These are phyloP conservation scores for Holotrichia oblita DNA, from an alignment of 1,140 invertebrate genomes.

Conservation along the genomic window DNA sequence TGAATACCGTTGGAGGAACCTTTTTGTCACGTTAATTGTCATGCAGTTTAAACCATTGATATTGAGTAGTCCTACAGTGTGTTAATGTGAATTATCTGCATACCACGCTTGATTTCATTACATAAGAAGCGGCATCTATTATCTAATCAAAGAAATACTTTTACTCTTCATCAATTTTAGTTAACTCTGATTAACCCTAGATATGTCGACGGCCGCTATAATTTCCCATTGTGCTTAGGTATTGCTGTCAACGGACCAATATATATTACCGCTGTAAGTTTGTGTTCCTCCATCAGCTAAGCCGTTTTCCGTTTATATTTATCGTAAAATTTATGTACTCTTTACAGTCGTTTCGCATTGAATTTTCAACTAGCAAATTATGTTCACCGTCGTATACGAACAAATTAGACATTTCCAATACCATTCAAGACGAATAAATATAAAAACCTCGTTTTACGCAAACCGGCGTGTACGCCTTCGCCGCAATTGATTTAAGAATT, in stretches of 20 bases:
- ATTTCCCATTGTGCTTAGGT: too few species aligned
- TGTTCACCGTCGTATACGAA: neutral
- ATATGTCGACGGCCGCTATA: too few species aligned
- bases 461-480: neutral
- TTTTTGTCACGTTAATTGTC: too few species aligned
- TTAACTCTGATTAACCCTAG: too few species aligned
- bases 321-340: neutral
- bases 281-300: neutral
- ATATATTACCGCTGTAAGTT: neutral
- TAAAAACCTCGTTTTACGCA: neutral
- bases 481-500: neutral
- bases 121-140: too few species aligned
- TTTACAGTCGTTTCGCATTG: neutral
- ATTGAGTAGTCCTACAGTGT: too few species aligned
- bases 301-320: neutral
- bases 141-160: too few species aligned
- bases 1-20: too few species aligned
- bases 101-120: too few species aligned
- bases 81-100: too few species aligned
- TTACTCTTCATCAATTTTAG: too few species aligned
- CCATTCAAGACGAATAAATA: constrained; percentile 1
- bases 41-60: too few species aligned
- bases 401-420: neutral
- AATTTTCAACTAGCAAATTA: constrained; percentile 21
- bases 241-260: neutral